Evolutionary conservation across 2,797 vertebrate genomes (phyloP).

Genomic region (Cossypha dichroa): DNA sequence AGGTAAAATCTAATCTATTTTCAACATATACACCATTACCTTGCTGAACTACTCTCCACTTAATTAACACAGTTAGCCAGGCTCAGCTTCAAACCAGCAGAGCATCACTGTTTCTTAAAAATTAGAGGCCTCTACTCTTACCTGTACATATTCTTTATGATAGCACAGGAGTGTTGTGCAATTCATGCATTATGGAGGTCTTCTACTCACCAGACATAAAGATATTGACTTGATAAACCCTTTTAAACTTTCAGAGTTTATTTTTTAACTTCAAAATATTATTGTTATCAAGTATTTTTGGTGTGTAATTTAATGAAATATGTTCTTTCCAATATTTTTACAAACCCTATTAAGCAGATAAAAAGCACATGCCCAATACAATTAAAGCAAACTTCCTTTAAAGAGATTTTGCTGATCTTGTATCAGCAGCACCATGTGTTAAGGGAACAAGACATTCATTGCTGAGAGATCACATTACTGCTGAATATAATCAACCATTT

Average conservation of each 20-base stretch:
- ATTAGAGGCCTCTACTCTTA: neutral
- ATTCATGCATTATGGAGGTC: neutral
- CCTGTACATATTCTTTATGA: neutral
- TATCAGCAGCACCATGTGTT: constrained; percentile 39
- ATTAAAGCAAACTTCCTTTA: neutral
- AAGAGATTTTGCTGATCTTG: neutral
- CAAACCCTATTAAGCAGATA: neutral
- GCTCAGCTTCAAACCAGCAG: neutral
- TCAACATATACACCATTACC: neutral
- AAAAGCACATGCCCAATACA: neutral
- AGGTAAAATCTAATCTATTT: neutral
- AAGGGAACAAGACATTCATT: neutral
- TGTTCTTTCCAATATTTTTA: neutral
- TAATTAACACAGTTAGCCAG: neutral
- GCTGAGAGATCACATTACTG: neutral
- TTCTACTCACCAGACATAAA: neutral
- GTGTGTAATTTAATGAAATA: neutral
- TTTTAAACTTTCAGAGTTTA: neutral
- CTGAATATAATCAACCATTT: neutral
- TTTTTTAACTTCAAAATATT: neutral
- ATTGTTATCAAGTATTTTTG: neutral
- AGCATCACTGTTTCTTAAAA: neutral
- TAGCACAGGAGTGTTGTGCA: neutral
- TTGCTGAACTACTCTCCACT: neutral
- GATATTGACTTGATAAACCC: neutral